A percentile compares a stretch with the other conserved stretches of the same genome.
phyloP scores from a whole-genome alignment of 2,888 invertebrate species.

The Polydrusus tereticollis region DNA sequence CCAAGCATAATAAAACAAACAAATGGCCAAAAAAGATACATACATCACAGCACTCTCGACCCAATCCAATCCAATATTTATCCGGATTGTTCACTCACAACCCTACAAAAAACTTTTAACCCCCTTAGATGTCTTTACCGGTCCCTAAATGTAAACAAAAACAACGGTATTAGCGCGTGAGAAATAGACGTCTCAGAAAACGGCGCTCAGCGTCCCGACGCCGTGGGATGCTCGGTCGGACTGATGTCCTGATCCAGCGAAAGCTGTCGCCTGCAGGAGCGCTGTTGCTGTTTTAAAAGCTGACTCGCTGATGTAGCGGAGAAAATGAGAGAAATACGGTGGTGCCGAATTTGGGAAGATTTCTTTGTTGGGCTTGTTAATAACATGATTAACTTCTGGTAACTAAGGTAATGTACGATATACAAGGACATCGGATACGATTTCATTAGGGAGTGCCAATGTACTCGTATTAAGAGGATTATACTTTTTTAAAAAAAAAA shows the following conservation, averaged over 20 bases:
- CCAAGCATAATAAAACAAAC: not conserved
- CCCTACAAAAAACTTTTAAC: conserved; percentile 15
- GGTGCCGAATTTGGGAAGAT: not conserved
- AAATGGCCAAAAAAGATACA: conserved; percentile 6
- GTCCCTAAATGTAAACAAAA: conserved; percentile 22
- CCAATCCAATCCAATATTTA: not conserved
- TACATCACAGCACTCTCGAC: conserved; percentile 10
- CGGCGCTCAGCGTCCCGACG: conserved; percentile 31
- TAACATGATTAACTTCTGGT: too few species aligned
- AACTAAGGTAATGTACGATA: too few species aligned
- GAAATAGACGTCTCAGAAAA: not conserved
- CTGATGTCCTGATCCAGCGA: conserved; percentile 33
- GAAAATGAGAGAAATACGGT: conserved; percentile 28
- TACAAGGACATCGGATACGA: too few species aligned
- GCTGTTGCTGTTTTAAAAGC: conserved; percentile 38
- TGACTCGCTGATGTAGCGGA: conserved; percentile 27
- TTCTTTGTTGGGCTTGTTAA: too few species aligned
- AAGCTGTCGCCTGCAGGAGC: conserved; percentile 37
- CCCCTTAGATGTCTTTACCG: not conserved
- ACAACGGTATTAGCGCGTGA: conserved; percentile 12
- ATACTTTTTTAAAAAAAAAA: too few species aligned
- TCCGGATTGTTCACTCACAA: conserved; percentile 13
- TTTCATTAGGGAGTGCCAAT: too few species aligned
- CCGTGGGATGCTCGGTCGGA: conserved; percentile 39
- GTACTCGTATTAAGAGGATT: too few species aligned